These are phyloP conservation scores for Adelognathus sp. DNA, from an alignment of 2,888 invertebrate genomes.

Conservation along the genomic window DNA sequence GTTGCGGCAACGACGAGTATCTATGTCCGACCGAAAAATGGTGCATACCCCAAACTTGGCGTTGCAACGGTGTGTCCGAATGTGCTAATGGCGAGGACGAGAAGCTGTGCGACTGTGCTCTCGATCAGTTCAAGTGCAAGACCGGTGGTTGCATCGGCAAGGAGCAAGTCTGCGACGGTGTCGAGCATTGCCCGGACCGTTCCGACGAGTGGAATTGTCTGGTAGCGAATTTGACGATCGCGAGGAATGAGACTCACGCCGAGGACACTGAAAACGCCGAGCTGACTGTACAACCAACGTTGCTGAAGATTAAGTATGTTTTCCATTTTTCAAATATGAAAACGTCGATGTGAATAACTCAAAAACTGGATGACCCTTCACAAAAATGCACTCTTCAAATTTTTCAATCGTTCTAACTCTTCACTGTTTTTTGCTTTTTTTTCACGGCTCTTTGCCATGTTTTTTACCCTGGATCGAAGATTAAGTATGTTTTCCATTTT, in stretches of 20 bases:
- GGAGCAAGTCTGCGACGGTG: conserved; percentile 83
- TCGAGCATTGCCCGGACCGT: conserved; percentile 84
- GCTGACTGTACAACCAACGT: conserved; percentile 57
- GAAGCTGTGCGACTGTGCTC: conserved; percentile 83
- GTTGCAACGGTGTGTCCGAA: conserved; percentile 84
- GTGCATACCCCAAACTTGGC: conserved; percentile 84
- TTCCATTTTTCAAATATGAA: too few species aligned
- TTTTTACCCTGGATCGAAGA: too few species aligned
- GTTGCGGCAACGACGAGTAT: conserved; percentile 83
- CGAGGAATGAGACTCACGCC: conserved; percentile 61
- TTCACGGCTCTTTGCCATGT: too few species aligned
- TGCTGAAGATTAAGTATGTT: conserved; percentile 69
- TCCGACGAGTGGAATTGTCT: conserved; percentile 86
- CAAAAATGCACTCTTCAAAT: too few species aligned
- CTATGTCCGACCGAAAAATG: conserved; percentile 84
- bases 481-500: conserved; percentile 69
- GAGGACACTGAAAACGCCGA: conserved; percentile 59
- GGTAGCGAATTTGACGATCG: conserved; percentile 60
- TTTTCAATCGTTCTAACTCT: too few species aligned
- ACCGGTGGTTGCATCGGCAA: conserved; percentile 84
- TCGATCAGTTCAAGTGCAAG: conserved; percentile 83
- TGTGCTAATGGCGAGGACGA: conserved; percentile 84
- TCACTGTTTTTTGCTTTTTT: too few species aligned
- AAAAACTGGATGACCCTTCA: too few species aligned
- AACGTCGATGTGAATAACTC: too few species aligned